Conservation (phyloP, 2,888 invertebrate genomes). For the Bruchidius siliquastri region DNA sequence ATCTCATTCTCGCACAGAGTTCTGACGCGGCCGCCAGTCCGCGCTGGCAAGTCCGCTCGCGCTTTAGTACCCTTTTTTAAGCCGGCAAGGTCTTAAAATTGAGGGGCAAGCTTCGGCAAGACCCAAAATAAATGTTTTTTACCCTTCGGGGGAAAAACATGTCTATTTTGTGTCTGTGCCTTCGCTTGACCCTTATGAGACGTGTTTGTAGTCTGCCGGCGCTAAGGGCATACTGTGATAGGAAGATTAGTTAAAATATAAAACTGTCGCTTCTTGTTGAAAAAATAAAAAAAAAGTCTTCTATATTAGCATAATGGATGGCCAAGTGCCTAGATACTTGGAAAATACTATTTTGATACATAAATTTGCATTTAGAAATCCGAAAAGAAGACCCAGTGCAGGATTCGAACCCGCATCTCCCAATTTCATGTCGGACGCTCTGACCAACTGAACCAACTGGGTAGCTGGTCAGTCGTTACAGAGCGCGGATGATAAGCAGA, state of each 20-base stretch:
- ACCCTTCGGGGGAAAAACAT: constrained; percentile 9
- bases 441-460: no score
- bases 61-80: constrained; percentile 6
- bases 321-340: constrained; percentile 9
- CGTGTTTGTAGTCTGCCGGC: constrained; percentile 13
- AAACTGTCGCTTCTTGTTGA: neutral
- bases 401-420: no score
- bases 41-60: neutral
- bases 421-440: no score
- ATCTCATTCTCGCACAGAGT: neutral
- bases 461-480: no score
- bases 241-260: neutral
- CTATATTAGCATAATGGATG: neutral
- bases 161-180: constrained; percentile 12
- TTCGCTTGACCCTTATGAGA: constrained; percentile 12
- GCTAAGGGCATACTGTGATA: constrained; percentile 8
- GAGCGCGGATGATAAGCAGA: no score
- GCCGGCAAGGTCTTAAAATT: constrained; percentile 3
- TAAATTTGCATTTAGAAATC: no score
- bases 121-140: constrained; percentile 11
- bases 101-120: constrained; percentile 12
- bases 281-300: no score
- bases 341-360: constrained; percentile 5
- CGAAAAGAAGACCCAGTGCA: no score
- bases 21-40: neutral